Evolutionary conservation across 2,797 vertebrate genomes (phyloP).

Genomic region (Babyrousa celebensis): DNA sequence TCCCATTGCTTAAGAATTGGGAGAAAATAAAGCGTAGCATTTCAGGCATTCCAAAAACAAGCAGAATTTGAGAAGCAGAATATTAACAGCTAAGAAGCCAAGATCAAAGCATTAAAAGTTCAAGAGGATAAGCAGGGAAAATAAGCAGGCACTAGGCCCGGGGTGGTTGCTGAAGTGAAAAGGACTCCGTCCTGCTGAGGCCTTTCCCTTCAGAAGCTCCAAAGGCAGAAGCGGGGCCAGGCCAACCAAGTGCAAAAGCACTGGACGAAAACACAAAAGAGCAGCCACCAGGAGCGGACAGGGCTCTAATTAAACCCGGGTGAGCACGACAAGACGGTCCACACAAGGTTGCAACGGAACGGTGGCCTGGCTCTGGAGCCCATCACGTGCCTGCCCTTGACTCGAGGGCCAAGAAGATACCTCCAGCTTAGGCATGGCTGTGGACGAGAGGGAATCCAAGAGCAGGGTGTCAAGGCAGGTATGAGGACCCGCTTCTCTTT

Average conservation of each 20-base stretch:
- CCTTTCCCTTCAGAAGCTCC: not conserved
- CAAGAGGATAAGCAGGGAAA: slow-evolving; percentile 41
- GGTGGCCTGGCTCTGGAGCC: not conserved
- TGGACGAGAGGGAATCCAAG: not conserved
- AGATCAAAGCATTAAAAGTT: slow-evolving; percentile 71
- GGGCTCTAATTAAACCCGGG: not conserved
- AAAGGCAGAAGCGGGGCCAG: not conserved
- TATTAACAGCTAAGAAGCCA: slow-evolving; percentile 49
- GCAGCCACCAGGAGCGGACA: not conserved
- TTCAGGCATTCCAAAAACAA: slow-evolving; percentile 74
- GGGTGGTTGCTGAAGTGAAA: not conserved
- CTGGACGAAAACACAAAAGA: not conserved
- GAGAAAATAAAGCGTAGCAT: slow-evolving; percentile 14
- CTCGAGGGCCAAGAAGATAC: not conserved
- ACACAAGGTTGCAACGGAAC: not conserved
- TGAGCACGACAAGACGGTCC: not conserved
- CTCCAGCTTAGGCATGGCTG: not conserved
- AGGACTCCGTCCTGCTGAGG: not conserved
- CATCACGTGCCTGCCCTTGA: not conserved
- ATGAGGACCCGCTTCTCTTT: not conserved
- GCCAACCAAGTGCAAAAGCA: not conserved
- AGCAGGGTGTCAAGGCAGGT: not conserved
- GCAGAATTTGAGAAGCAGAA: slow-evolving; percentile 68
- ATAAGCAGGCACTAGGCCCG: not conserved
- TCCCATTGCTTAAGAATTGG: not conserved